Base-by-base conservation (phyloP, 2,797 vertebrate genomes). In the Dendrocincla fuliginosa region DNA sequence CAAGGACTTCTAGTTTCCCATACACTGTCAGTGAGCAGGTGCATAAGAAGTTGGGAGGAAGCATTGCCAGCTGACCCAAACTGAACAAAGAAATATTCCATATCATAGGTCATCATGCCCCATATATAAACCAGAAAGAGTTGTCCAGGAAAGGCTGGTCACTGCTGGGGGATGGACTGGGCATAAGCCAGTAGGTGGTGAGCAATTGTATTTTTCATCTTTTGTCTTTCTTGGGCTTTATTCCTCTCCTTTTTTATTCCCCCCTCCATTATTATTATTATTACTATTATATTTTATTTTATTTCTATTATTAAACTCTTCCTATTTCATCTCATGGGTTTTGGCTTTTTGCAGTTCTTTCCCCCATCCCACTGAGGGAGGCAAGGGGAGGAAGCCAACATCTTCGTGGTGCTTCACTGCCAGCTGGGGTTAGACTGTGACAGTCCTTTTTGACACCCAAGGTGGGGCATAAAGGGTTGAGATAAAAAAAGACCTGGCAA, bases 381-480 rank as follows among this genome's bases (percentile, higher is more conserved):
- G 20, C 0, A 0, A 12, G 0, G 1, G 15, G 49, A 69, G 27
- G 27, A 35, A 69, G 18, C 32, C 41, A 42, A 32, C 13, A 49
- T 3, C 8, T 37, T n/a, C 7, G 2, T 28, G 12, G 5, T 28
- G 12, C 47, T 68, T 61, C 42, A 5, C 16, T 75, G 18, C 9
- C 35, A 39, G 3, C 32, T 61, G 41, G 11, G 8, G 7, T 47
- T 24, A 35, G 57, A 71, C 10, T 7, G 28, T 6, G 16, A 16
- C 50, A 82, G 25, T 24, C 22, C 1, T 49, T 60, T 82, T 69
- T 42, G 15, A 7, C 41, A n/a, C 28, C 16, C 6, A 56, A 42
- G 3, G 6, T 37, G 28, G 28, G 13, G 2, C 9, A 69, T 22
- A 19, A 61, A 55, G 7, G 7, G 13, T 44, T 63, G 16, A n/a